Conservation (phyloP, 2,888 invertebrate genomes). For the Lottia gigantea region DNA sequence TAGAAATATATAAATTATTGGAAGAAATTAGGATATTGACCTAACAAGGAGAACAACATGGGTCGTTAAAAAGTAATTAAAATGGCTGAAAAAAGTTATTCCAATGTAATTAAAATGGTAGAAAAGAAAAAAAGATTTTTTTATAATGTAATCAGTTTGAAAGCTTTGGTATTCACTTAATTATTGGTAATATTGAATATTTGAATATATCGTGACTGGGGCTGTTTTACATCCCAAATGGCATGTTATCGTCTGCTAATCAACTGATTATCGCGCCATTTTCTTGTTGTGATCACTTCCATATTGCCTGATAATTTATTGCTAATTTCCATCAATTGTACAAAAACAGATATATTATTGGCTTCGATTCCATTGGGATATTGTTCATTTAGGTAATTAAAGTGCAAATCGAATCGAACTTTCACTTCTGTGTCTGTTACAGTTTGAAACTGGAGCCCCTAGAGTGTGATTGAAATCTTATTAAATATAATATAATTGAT, state of each 20-base stretch:
- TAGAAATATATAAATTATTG: too few relatives aligned
- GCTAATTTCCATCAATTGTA: conserved; percentile 9
- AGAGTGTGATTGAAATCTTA: conserved; percentile 2
- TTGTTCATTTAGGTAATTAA: conserved; percentile 10
- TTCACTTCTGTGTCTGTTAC: not conserved
- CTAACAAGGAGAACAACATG: too few relatives aligned
- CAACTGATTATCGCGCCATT: conserved; percentile 10
- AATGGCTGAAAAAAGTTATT: too few relatives aligned
- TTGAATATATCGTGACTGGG: conserved; percentile 2
- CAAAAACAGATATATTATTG: conserved; percentile 7
- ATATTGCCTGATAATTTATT: conserved; percentile 6
- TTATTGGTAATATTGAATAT: not conserved
- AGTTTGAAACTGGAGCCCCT: not conserved
- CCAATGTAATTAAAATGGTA: too few relatives aligned
- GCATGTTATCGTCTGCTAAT: conserved; percentile 9
- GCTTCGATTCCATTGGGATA: not conserved
- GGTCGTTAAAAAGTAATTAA: too few relatives aligned
- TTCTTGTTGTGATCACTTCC: not conserved
- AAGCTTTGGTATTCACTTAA: too few relatives aligned
- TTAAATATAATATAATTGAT: not conserved
- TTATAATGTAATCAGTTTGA: too few relatives aligned
- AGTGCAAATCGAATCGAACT: conserved; percentile 4
- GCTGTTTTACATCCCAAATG: conserved; percentile 9
- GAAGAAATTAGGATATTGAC: too few relatives aligned
- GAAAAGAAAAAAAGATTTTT: too few relatives aligned